Base-by-base conservation (phyloP, 2,113 vertebrate species). In the Clinocottus analis region DNA sequence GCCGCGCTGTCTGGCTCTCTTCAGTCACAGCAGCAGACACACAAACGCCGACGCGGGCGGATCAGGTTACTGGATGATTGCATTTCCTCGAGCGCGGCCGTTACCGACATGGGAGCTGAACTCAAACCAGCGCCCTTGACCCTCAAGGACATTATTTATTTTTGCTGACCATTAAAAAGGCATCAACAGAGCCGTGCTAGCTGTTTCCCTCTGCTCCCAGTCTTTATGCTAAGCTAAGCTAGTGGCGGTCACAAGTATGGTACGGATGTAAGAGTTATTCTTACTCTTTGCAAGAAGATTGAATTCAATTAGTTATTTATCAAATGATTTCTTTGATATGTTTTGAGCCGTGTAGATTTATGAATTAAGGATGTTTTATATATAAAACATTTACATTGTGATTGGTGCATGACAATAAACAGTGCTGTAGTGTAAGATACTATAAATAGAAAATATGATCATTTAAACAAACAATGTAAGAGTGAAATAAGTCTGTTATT, bases 11-110 rank as follows among this genome's bases (percentile, higher is more conserved):
- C 35, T 25, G 59, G 19, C 19, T 61, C 5, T 12, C 33, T 27
- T 4, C 12, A 70, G 33, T 39, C 67, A 35, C 14, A 13, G 33
- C 17, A 43, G 23, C 21, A 41, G 58, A 43, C 17, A 56, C 17
- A 56, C 16, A 0, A 25, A 68, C 31, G 6, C 10, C 10, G 35
- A 29, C 37, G 7, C 3, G 12, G 7, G 53, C 3, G 66, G 43
- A 66, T 66, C 55, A 5, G 55, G 60, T 43, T 65, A 37, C 49
- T 64, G 59, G 21, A 65, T 71, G 23, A 64, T 65, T 59, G 5
- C 31, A n/a, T 71, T 58, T 43, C 51, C 49, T 33, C 1, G 33
- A 55, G 33, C 35, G 8, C 10, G 51, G 14, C 16, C 37, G 47
- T 67, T 59, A 76, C 6, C 0, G 31, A 33, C 33, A 33, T 39